Base-by-base conservation (phyloP, 2,888 invertebrate genomes). In the Volucella bombylans region DNA sequence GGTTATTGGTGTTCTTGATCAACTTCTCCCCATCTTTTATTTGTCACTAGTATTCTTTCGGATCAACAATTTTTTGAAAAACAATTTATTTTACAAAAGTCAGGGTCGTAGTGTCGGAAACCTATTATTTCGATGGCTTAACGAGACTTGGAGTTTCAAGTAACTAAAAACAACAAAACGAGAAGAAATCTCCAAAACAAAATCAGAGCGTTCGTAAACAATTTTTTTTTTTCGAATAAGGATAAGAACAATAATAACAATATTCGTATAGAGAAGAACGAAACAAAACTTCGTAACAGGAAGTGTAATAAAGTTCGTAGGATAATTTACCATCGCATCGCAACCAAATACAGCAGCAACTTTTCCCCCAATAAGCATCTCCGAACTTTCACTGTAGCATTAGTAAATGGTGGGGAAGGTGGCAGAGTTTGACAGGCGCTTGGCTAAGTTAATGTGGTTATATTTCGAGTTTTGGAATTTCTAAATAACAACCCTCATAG, bases 251-350 rank as follows among this genome's bases (percentile, higher is more conserved):
- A 39, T 14, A 45, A 69, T 62, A 62, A 69, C 49, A 78, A 69
- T 64, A 59, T 39, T 59, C 38, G 15, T 15, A 59, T 14, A n/a
- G 57, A 57, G 39, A 57, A 55, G 41, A 31, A 38, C 11, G 47
- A 8, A 4, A 4, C n/a, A 54, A 55, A 82, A 76, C 62, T 78
- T 82, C 81, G 62, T 62, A 67, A 71, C 67, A 85, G 85, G 81
- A 85, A 81, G 47, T 64, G 71, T 85, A 81, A 85, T 85, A 85
- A 85, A 81, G 72, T 85, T 85, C 67, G 76, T 49, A 81, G 71
- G 85, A 81, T 85, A 85, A 85, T 81, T 85, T 76, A 85, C 85
- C 72, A 76, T 76, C 80, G 54, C 61, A 76, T 83, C 79, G 73
- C 65, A 74, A 74, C 65, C 64, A 79, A 74, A 71, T 31, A 31